A percentile compares a stretch with the other conserved stretches of the same genome.
These are phyloP conservation scores for Cliona cf. orientalis DNA, from an alignment of 37 sponge, comb jelly and placozoan species.

Conservation along the genomic window DNA sequence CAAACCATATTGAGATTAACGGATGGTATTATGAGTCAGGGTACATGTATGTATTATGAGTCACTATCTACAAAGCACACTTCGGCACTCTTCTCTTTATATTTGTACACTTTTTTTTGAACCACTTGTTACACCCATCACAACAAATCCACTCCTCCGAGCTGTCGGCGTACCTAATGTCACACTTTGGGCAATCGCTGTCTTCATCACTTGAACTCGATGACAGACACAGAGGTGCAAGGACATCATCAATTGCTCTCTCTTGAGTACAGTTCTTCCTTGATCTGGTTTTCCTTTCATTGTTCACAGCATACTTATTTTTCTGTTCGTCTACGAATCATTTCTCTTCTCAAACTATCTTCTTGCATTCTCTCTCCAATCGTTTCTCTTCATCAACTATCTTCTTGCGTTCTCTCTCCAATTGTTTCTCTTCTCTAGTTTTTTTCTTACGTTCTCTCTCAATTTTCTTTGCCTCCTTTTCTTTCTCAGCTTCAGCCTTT, in stretches of 20 bases:
- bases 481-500: slow-evolving; percentile 13
- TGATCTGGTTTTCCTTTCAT: slow-evolving; percentile 17
- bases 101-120: slow-evolving; percentile 36
- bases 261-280: slow-evolving; percentile 12
- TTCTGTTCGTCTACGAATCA: not conserved
- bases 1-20: slow-evolving; percentile 4
- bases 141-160: slow-evolving; percentile 49
- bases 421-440: slow-evolving; percentile 23
- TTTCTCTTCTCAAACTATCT: not conserved
- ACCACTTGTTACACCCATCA: slow-evolving; percentile 57
- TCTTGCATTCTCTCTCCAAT: slow-evolving; percentile 25
- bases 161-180: slow-evolving; percentile 23
- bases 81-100: slow-evolving; percentile 35
- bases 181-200: slow-evolving; percentile 26
- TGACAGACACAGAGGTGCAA: not conserved
- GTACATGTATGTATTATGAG: slow-evolving; percentile 45
- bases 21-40: slow-evolving; percentile 32
- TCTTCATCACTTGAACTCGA: slow-evolving; percentile 20
- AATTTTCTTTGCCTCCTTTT: slow-evolving; percentile 13
- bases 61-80: slow-evolving; percentile 31
- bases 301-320: not conserved
- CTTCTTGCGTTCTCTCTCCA: slow-evolving; percentile 28
- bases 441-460: slow-evolving; percentile 5
- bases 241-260: slow-evolving; percentile 9
- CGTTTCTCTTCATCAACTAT: slow-evolving; percentile 31